These are phyloP conservation scores for Cuniculus paca DNA, from an alignment of 2,797 vertebrate species.

Conservation along the genomic window DNA sequence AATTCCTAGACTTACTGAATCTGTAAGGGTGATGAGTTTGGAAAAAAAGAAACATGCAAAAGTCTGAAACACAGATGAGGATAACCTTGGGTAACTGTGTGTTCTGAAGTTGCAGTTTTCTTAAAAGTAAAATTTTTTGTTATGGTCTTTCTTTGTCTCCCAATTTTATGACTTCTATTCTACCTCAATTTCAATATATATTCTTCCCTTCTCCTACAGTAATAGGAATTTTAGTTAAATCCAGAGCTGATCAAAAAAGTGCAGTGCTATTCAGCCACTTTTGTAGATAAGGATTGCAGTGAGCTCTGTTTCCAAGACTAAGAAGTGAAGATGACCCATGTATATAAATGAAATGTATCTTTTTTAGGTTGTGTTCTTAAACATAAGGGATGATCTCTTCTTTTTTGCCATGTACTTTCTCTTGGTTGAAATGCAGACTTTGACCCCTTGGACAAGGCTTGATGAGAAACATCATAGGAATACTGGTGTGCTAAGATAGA, in stretches of 20 bases:
- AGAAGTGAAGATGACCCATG: background rate
- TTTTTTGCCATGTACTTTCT: background rate
- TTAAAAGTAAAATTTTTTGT: background rate
- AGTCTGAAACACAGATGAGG: background rate
- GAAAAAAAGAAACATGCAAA: background rate
- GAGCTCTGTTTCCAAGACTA: background rate
- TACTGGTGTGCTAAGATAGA: background rate
- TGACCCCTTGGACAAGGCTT: background rate
- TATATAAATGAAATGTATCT: background rate
- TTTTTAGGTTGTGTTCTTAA: background rate
- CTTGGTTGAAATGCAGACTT: background rate
- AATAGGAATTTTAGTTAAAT: background rate
- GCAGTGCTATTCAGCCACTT: background rate
- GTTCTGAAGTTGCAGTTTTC: background rate
- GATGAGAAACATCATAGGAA: background rate
- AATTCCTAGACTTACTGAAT: background rate
- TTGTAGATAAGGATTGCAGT: background rate
- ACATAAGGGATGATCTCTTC: background rate
- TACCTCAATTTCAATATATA: background rate
- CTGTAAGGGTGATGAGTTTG: background rate
- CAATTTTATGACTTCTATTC: background rate
- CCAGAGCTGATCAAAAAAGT: background rate
- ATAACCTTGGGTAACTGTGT: background rate
- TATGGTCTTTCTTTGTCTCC: background rate
- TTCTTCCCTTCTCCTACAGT: background rate